These are phyloP conservation scores for Eubucco bourcierii DNA, from an alignment of 2,113 vertebrate species.

Conservation along the genomic window DNA sequence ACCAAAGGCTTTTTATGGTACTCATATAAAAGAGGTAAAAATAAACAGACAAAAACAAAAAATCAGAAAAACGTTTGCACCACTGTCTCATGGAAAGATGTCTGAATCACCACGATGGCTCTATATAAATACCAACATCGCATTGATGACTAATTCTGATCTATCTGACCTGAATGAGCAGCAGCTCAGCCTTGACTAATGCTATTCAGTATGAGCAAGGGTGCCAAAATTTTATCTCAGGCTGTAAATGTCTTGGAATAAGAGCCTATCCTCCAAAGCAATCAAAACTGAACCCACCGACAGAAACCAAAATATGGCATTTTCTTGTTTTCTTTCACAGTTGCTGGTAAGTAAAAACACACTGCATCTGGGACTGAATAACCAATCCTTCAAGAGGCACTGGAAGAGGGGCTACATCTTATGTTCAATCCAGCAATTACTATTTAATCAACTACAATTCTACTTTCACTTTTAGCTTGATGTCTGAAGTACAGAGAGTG, in stretches of 20 bases:
- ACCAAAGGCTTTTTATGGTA: background rate
- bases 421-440: background rate
- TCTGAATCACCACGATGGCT: background rate
- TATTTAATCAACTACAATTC: background rate
- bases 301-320: background rate
- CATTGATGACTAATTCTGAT: conserved; percentile 1
- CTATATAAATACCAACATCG: background rate
- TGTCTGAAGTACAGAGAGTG: background rate
- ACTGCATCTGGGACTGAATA: background rate
- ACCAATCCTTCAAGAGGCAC: background rate
- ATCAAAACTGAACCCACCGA: background rate
- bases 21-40: background rate
- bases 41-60: background rate
- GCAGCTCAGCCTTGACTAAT: conserved; percentile 42
- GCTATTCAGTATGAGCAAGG: conserved; percentile 17
- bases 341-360: background rate
- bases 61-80: background rate
- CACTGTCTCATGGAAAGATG: background rate
- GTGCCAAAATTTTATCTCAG: conserved; percentile 38
- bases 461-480: background rate
- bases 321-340: background rate
- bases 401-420: background rate
- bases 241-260: background rate
- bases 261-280: background rate
- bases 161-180: conserved; percentile 44